Percentiles rank a stretch among this genome's conserved stretches.
Conservation (phyloP, 2,888 invertebrate species). For the Mantis religiosa region DNA sequence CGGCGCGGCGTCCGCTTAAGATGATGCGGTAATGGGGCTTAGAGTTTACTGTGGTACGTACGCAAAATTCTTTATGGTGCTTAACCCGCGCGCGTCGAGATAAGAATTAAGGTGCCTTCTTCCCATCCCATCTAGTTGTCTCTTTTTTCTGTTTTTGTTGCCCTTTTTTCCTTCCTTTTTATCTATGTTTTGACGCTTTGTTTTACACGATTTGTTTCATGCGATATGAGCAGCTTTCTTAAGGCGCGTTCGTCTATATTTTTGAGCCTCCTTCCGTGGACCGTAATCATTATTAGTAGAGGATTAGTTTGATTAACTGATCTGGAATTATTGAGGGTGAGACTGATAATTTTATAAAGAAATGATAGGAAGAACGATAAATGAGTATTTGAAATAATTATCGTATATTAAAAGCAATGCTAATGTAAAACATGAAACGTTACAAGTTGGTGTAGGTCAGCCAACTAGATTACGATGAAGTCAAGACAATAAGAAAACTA, state of each 20-base stretch:
- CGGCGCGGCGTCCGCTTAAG: background rate
- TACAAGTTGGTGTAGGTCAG: too few relatives aligned
- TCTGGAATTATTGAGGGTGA: too few relatives aligned
- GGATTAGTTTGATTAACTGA: too few relatives aligned
- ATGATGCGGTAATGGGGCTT: background rate
- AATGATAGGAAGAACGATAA: too few relatives aligned
- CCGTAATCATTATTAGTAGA: too few relatives aligned
- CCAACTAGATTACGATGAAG: too few relatives aligned
- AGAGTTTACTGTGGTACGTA: conserved; percentile 7
- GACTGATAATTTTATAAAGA: too few relatives aligned
- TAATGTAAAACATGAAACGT: too few relatives aligned
- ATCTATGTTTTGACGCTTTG: background rate
- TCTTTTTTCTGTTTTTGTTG: background rate
- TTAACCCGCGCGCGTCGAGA: background rate
- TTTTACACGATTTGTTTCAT: background rate
- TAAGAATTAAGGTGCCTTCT: background rate
- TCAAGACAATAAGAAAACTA: too few relatives aligned
- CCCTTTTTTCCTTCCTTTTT: background rate
- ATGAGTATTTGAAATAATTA: too few relatives aligned
- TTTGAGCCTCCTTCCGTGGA: too few relatives aligned
- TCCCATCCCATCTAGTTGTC: background rate
- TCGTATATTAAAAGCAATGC: too few relatives aligned
- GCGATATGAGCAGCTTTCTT: background rate
- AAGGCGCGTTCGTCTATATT: background rate
- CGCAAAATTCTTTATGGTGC: background rate